Conservation (phyloP, 2,888 invertebrate species). For the Folsomia candida region DNA sequence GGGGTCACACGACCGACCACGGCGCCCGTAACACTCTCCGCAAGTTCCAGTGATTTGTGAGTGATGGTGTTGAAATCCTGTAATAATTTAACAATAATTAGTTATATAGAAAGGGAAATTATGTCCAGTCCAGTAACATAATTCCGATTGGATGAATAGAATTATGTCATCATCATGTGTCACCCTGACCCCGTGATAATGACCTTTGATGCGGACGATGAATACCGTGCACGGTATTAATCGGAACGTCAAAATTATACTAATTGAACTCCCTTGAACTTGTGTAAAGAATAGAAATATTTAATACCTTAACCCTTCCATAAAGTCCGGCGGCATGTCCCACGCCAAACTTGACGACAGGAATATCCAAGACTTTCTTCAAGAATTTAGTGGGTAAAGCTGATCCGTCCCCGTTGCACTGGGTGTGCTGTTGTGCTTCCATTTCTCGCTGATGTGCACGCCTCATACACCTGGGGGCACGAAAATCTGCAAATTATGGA, state of each 20-base stretch:
- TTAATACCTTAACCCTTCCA: constrained; percentile 54
- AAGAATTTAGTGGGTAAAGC: constrained; percentile 49
- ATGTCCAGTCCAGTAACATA: too few relatives aligned
- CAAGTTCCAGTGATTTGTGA: constrained; percentile 31
- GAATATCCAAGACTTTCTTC: constrained; percentile 53
- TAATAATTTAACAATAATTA: constrained; percentile 2
- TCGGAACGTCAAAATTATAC: too few relatives aligned
- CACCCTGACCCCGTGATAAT: too few relatives aligned
- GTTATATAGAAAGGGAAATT: too few relatives aligned
- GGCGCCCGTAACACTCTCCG: constrained; percentile 24
- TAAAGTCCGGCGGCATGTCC: constrained; percentile 53
- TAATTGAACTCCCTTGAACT: too few relatives aligned
- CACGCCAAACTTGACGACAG: constrained; percentile 54
- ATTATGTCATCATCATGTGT: too few relatives aligned
- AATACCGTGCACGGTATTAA: too few relatives aligned
- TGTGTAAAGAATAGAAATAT: too few relatives aligned
- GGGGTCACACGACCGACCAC: constrained; percentile 26
- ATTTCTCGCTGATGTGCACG: constrained; percentile 18
- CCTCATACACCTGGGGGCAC: constrained; percentile 34
- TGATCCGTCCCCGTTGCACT: constrained; percentile 6
- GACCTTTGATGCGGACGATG: too few relatives aligned
- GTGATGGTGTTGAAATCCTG: constrained; percentile 28
- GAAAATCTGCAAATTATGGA: too few relatives aligned
- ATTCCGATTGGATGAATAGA: too few relatives aligned
- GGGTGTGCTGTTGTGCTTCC: too few relatives aligned